Base-by-base conservation (phyloP, 2,797 vertebrate genomes). In the Balearica regulorum region DNA sequence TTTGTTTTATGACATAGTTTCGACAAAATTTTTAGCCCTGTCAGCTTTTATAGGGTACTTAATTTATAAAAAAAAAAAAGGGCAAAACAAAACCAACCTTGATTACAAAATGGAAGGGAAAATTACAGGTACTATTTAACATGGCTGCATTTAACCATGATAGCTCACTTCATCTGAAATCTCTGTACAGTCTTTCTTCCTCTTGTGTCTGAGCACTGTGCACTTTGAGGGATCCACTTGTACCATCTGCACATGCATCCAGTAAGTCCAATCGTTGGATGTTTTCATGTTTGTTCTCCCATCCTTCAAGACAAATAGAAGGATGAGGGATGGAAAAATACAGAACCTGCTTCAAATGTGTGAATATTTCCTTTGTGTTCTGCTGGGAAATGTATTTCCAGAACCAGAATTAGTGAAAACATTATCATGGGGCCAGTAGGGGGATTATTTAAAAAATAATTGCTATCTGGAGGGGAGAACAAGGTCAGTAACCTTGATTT, bases 391-490 rank as follows among this genome's bases (percentile, higher is more conserved):
- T 37, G 3, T 48, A 8, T 85, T 85, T 92, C 26, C 33, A 57
- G 75, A 68, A 82, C 54, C 7, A 41, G 28, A 89, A 44, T 51
- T 46, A n/a, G 43, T 69, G 33, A 69, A 51, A 77, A 61, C 1
- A 1, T 75, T n/a, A 4, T 26, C 2, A 3, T 24, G 57, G 18
- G 16, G 8, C 29, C 39, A 82, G 10, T 26, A 41, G 48, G 10
- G 61, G 19, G 46, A 28, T 51, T 53, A 46, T 14, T 77, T 75
- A 41, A 44, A 19, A 46, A 60, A n/a, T 46, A 81, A 35, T 68
- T 44, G 18, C 25, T 80, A 0, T 16, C 16, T 25, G 12, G 4
- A 6, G 5, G 16, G 5, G 5, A 37, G 19, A 46, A 7, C 11
- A 48, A 29, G 17, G 31, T 64, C 28, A 33, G 65, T 33, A 86